phyloP scores from a whole-genome alignment of 2,113 vertebrate species.

The Taurulus bubalis region DNA sequence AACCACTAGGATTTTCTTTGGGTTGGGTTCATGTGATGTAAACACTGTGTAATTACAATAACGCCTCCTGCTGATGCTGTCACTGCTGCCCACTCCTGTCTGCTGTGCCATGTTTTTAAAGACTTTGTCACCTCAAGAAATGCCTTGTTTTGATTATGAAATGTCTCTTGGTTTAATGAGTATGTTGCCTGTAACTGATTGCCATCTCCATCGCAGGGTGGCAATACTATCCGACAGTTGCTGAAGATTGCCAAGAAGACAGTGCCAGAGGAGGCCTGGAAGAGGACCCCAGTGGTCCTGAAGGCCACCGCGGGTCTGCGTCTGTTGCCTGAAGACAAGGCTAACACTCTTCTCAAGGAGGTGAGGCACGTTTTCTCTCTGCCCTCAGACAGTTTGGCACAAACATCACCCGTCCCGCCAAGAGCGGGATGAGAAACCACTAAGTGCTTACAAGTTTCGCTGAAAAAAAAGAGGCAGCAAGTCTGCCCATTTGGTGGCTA shows the following conservation, averaged over 20 bases:
- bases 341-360: slow-evolving; percentile 90
- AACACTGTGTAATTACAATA: slow-evolving; percentile 65
- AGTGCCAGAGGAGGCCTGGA: slow-evolving; percentile 91
- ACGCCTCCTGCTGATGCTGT: slow-evolving; percentile 40
- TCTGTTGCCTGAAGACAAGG: slow-evolving; percentile 90
- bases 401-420: slow-evolving; percentile 64
- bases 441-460: slow-evolving; percentile 81
- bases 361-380: slow-evolving; percentile 79
- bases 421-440: slow-evolving; percentile 77
- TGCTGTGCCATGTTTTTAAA: slow-evolving; percentile 16
- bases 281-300: slow-evolving; percentile 92
- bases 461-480: slow-evolving; percentile 58
- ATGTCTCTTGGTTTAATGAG: neutral
- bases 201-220: slow-evolving; percentile 83
- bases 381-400: slow-evolving; percentile 78
- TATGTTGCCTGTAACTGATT: neutral
- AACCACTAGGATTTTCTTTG: slow-evolving; percentile 53
- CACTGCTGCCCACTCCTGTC: slow-evolving; percentile 34
- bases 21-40: slow-evolving; percentile 63
- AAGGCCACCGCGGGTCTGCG: slow-evolving; percentile 97
- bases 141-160: neutral
- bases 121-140: slow-evolving; percentile 5
- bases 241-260: slow-evolving; percentile 91
- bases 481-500: slow-evolving; percentile 76
- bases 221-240: slow-evolving; percentile 88